Base-by-base conservation (phyloP, 2,797 vertebrate species). In the Galagoides demidoff region DNA sequence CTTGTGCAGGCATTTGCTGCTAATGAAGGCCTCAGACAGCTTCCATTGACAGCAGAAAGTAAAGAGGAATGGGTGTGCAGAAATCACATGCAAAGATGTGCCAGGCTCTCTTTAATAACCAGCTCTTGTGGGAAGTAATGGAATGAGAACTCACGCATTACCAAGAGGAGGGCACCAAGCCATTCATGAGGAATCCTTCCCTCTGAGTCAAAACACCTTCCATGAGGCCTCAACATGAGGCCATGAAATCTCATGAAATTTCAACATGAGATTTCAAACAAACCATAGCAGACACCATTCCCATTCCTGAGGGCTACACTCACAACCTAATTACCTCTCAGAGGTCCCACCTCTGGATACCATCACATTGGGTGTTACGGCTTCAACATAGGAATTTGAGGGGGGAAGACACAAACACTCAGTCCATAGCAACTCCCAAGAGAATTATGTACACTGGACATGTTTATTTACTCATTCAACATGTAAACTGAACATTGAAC, bases 21-120 rank as follows among this genome's bases (percentile, higher is more conserved):
- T 31, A 7, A 16, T 4, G 31, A 17, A 25, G 64, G 17, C 17
- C 31, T 66, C 31, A 4, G 31, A n/a, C 31, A 2, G 31, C 64
- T 66, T 66, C 17, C 17, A 1, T n/a, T 19, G 3, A 19, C 19
- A 0, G 64, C 64, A n/a, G 31, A n/a, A 19, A 3, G 7, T 0
- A 3, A 7, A 7, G 29, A 16, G 29, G 29, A 17, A 64, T 1
- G 5, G 14, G 29, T 17, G 31, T 19, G 7, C 16, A 17, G 16
- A n/a, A 66, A 31, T 66, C 64, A 8, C 64, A n/a, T 17, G 31
- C 31, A 20, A 4, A 34, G 7, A 66, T 31, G 64, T 0, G 64
- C 31, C 3, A 57, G 17, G 64, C 31, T 66, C 31, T 66, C 19
- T 9, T 66, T 31, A 66, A 66, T 8, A 34, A 34, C 17, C 31